Base-by-base conservation (phyloP, 1,140 invertebrate genomes). In the Caerostris darwini region DNA sequence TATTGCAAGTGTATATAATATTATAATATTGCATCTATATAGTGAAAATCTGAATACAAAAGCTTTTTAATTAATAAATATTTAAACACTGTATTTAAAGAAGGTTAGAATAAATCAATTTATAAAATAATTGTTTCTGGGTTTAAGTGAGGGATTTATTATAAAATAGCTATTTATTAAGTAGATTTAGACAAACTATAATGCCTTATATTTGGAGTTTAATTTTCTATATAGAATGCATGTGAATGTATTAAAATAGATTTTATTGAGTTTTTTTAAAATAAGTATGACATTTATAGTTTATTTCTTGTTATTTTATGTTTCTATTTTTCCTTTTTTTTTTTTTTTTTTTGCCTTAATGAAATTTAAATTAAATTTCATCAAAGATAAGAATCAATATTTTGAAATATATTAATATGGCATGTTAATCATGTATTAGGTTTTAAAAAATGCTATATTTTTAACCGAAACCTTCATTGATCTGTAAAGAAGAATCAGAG, bases 351-450 rank as follows among this genome's bases (percentile, higher is more conserved):
- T 77, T 5, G 10, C 12, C 12, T 77, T 77, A 53, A 50, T 77
- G 53, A 50, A 12, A 77, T 77, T 53, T 77, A 53, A 10, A 77
- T 53, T 3, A 5, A 64, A 50, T 17, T 10, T 64, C 71, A 50
- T 50, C 53, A 77, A 64, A 64, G 50, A 5, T 12, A 50, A 8
- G 34, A 77, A 77, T 77, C 7, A 77, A 77, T 5, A 34, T 77
- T 53, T 77, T 12, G 34, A 77, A 8, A 8, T 34, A 34, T 3
- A 34, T 8, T 71, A 5, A 8, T 77, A 12, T 12, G 34, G 71
- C 71, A 77, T 77, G 71, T 77, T 77, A 12, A 77, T 77, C 71
- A 77, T 77, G 34, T 5, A 77, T 77, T 77, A 50, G 71, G 53
- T 77, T 71, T 71, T 71, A 50, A 14, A 77, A 77, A 50, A 50